A percentile compares a stretch with the other conserved stretches of the same genome.
Evolutionary conservation across 2,888 invertebrate genomes (phyloP).

Genomic region (Lymantria monacha): DNA sequence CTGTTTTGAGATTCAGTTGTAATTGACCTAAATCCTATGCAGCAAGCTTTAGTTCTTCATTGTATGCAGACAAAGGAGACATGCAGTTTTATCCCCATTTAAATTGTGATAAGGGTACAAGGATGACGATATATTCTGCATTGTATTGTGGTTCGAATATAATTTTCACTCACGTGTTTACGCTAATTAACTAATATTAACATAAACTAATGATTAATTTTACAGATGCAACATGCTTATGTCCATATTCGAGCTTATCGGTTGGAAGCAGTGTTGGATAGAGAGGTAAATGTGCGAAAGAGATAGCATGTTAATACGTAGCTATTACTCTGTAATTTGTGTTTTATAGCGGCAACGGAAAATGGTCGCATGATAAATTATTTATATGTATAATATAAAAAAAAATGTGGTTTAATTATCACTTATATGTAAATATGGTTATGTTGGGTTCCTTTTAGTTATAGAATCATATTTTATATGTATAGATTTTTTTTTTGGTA

Average conservation of each 20-base stretch:
- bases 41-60: too few relatives aligned
- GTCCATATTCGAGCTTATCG: constrained; percentile 82
- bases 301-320: constrained; percentile 55
- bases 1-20: too few relatives aligned
- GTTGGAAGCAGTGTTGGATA: constrained; percentile 83
- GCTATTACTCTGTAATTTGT: constrained; percentile 17
- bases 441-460: neutral
- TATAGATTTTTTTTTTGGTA: neutral
- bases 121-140: too few relatives aligned
- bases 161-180: constrained; percentile 1
- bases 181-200: constrained; percentile 43
- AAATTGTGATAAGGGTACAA: too few relatives aligned
- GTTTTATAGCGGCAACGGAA: constrained; percentile 12
- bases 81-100: too few relatives aligned
- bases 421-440: neutral
- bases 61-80: too few relatives aligned
- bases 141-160: neutral
- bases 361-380: neutral
- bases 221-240: constrained; percentile 83
- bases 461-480: neutral
- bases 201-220: constrained; percentile 61
- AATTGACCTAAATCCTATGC: too few relatives aligned
- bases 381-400: neutral
- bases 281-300: constrained; percentile 83
- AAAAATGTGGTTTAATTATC: neutral